phyloP scores from a whole-genome alignment of 2,113 vertebrate species.

The Cochlearius cochlearius region DNA sequence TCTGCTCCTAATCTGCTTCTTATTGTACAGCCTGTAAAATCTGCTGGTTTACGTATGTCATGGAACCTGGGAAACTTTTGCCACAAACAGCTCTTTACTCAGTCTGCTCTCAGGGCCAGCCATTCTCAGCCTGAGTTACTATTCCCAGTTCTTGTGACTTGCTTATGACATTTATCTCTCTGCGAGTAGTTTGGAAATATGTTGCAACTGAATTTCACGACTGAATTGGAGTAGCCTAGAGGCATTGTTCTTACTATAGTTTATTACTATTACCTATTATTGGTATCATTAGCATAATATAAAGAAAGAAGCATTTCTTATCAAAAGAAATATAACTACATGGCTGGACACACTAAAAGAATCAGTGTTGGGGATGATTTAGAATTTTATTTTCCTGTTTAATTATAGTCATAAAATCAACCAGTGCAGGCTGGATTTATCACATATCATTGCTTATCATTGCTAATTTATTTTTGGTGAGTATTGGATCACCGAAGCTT shows the following conservation, averaged over 20 bases:
- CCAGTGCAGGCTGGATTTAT: background rate
- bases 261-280: background rate
- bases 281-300: background rate
- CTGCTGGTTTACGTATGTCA: background rate
- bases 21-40: conserved; percentile 25
- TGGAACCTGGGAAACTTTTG: conserved; percentile 13
- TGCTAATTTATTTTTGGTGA: background rate
- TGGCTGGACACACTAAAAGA: background rate
- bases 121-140: conserved; percentile 2
- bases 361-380: background rate
- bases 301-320: background rate
- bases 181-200: background rate
- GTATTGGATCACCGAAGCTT: background rate
- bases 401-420: background rate
- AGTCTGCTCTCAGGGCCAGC: background rate
- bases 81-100: background rate
- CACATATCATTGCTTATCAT: background rate
- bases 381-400: conserved; percentile 21
- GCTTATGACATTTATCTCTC: background rate
- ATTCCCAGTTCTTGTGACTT: background rate
- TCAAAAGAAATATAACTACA: background rate
- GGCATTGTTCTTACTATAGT: background rate
- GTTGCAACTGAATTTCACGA: background rate
- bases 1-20: conserved; percentile 42
- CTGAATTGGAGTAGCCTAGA: background rate